Percentiles rank a stretch among this genome's conserved stretches.
phyloP scores from a whole-genome alignment of 2,113 vertebrate species.

The Microcebus griseorufus region DNA sequence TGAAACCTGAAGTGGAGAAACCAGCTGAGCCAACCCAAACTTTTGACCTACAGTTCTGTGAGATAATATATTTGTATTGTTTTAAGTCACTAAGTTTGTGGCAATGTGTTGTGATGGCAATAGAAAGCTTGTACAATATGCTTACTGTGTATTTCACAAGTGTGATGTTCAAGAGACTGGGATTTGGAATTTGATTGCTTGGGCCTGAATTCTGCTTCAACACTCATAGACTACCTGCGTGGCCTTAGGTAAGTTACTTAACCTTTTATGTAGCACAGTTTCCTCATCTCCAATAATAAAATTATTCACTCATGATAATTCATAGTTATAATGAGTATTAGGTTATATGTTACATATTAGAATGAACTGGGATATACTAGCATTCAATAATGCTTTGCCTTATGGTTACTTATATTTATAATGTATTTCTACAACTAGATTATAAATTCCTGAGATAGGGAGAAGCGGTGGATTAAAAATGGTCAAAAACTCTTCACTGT shows the following conservation, averaged over 20 bases:
- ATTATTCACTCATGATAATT: neutral
- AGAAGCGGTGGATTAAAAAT: neutral
- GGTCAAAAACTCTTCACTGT: neutral
- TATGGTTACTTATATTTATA: neutral
- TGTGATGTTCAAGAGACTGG: neutral
- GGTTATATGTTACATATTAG: neutral
- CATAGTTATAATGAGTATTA: slow-evolving; percentile 14
- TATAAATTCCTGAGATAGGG: neutral
- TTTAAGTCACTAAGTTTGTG: neutral
- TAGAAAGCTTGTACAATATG: neutral
- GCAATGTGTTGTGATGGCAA: neutral
- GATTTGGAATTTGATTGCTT: neutral
- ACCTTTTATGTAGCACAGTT: neutral
- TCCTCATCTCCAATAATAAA: slow-evolving; percentile 1
- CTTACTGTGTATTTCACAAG: neutral
- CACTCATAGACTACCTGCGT: neutral
- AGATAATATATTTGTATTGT: neutral
- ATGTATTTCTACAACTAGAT: neutral
- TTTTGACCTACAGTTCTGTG: neutral
- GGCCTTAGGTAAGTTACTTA: neutral
- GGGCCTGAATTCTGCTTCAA: neutral
- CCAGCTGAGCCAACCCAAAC: neutral
- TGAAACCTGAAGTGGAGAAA: neutral
- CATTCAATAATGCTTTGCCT: neutral
- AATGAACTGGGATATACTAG: neutral